Evolutionary conservation across 2,797 vertebrate genomes (phyloP).

Genomic region (Onychomys torridus): DNA sequence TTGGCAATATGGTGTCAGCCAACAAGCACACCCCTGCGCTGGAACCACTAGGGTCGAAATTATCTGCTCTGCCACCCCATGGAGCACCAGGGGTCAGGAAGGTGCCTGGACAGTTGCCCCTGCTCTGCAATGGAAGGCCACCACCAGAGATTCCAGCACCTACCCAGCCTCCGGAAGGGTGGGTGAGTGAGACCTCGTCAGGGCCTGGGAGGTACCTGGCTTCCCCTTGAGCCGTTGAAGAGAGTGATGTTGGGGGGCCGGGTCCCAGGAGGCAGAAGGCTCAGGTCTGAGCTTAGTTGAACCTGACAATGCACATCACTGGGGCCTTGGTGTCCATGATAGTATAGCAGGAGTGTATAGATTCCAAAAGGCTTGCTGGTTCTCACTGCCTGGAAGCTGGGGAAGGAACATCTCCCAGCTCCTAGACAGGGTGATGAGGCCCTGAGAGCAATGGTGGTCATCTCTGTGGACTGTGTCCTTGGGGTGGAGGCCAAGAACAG

Average conservation of each 20-base stretch:
- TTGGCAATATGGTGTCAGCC: slow-evolving; percentile 83
- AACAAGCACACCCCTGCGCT: slow-evolving; percentile 80
- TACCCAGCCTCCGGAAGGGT: slow-evolving; percentile 37
- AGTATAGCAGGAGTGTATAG: not conserved
- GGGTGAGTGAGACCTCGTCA: slow-evolving; percentile 75
- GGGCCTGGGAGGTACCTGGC: not conserved
- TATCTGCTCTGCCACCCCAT: slow-evolving; percentile 38
- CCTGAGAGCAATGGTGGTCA: not conserved
- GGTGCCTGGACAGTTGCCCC: slow-evolving; percentile 68
- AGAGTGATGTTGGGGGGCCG: not conserved
- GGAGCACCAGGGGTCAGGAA: slow-evolving; percentile 73
- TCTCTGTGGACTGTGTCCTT: not conserved
- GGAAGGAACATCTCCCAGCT: not conserved
- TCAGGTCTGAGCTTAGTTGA: not conserved
- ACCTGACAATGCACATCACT: not conserved
- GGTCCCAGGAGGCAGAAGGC: not conserved
- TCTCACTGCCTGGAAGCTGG: not conserved
- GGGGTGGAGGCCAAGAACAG: not conserved
- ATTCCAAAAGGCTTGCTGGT: slow-evolving; percentile 15
- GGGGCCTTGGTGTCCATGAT: not conserved
- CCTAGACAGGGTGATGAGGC: slow-evolving; percentile 26
- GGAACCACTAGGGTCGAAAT: slow-evolving; percentile 72
- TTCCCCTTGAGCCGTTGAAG: not conserved
- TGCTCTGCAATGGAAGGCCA: slow-evolving; percentile 53
- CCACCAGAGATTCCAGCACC: slow-evolving; percentile 2